Evolutionary conservation across 2,888 invertebrate species (phyloP), one percentile per base, ranked within the genome.

Genomic region (Synergus itoensis): DNA sequence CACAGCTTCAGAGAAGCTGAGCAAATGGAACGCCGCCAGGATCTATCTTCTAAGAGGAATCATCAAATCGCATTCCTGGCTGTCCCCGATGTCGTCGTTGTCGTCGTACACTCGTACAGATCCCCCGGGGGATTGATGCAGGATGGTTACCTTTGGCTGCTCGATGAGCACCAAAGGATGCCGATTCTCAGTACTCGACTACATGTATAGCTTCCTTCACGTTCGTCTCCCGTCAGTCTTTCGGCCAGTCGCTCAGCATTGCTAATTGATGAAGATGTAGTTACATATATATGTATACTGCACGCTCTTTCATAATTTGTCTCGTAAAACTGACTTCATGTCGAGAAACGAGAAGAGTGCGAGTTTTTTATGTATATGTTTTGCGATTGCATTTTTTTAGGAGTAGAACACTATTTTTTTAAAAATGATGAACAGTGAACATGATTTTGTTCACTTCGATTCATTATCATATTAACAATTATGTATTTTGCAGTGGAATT

Each of bases 21-120:
- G 69, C 48, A 69, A 69, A 69, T 69, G 69, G 48, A 73, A 73
- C n/a, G 53, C 73, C 73, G 48, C 28, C 53, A 73, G 73, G 73
- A 73, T 73, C 73, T 73, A 73, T 73, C 73, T 73, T 73, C 73
- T 73, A n/a, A 73, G 73, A 73, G 73, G 73, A 53, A 73, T 73
- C 73, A 89, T 87, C 86, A 89, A 90, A 89, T 89, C 86, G 86
- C 89, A 89, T 89, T 89, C 88, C 85, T 86, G 60, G 81, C 81
- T 84, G 85, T 86, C 86, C 86, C 83, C 81, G 80, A 79, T 80
- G 84, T 80, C 81, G 82, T 80, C 78, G 76, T 79, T 81, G 83
- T 82, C 83, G 77, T 82, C 53, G 80, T 78, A 53, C 80, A 76
- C 77, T 81, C 63, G 79, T 79, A 53, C 79, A 76, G 84, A 81